Evolutionary conservation across 2,888 invertebrate genomes (phyloP).

Genomic region (Nephrotoma appendiculata): DNA sequence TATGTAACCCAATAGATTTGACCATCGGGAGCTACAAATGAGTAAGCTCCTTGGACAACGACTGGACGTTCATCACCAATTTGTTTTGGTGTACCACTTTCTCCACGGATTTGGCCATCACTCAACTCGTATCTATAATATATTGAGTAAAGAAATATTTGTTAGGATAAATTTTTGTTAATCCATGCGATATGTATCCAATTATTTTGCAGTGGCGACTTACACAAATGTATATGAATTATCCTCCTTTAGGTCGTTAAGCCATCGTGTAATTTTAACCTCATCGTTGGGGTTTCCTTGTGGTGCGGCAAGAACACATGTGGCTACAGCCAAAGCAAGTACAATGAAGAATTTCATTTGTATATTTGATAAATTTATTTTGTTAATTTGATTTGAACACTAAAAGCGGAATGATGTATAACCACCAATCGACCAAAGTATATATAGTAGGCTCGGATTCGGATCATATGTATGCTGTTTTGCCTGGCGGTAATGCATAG

Average conservation of each 20-base stretch:
- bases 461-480: not conserved
- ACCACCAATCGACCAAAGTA: not conserved
- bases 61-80: slow-evolving; percentile 16
- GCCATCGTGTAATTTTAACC: slow-evolving; percentile 5
- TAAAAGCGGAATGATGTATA: not conserved
- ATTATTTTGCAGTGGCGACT: not conserved
- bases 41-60: slow-evolving; percentile 19
- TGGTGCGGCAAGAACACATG: slow-evolving; percentile 2
- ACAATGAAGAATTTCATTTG: slow-evolving; percentile 1
- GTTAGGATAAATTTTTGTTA: not conserved
- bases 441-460: not conserved
- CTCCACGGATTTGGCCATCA: slow-evolving; percentile 12
- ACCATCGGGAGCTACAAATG: slow-evolving; percentile 18
- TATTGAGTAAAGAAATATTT: not conserved
- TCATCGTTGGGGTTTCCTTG: slow-evolving; percentile 1
- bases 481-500: not conserved
- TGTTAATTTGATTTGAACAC: not conserved
- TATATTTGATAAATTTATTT: not conserved
- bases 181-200: not conserved
- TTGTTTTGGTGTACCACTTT: slow-evolving; percentile 10
- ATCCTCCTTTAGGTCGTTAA: slow-evolving; percentile 3
- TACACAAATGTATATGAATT: slow-evolving; percentile 9
- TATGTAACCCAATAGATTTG: slow-evolving; percentile 19
- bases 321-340: not conserved
- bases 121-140: slow-evolving; percentile 11